Percentiles rank a stretch among this genome's conserved stretches.
phyloP scores from a whole-genome alignment of 2,113 vertebrate genomes.

The Rostratula benghalensis region DNA sequence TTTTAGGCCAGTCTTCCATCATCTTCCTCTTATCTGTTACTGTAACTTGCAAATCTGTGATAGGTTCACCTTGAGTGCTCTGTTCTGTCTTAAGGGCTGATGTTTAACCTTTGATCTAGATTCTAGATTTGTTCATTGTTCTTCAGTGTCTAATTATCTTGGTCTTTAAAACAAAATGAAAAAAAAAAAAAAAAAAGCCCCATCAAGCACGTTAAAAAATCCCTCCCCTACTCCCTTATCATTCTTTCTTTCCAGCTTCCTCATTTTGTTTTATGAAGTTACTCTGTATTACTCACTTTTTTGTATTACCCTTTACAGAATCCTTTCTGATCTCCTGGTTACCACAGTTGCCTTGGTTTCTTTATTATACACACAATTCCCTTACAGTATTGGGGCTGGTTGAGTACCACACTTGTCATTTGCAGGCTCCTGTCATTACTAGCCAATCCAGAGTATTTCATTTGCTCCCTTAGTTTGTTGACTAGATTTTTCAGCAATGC shows the following conservation, averaged over 20 bases:
- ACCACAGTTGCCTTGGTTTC: not conserved
- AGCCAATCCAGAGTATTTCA: not conserved
- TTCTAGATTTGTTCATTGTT: too few relatives aligned
- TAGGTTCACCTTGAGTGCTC: slow-evolving; percentile 18
- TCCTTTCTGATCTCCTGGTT: slow-evolving; percentile 22
- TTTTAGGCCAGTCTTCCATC: slow-evolving; percentile 1
- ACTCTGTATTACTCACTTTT: not conserved
- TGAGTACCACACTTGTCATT: not conserved
- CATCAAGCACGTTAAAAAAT: slow-evolving; percentile 27
- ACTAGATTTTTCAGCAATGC: not conserved
- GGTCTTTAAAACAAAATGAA: slow-evolving; percentile 6
- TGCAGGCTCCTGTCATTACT: slow-evolving; percentile 16
- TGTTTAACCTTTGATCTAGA: slow-evolving; percentile 63
- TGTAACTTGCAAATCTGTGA: not conserved
- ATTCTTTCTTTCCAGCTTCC: slow-evolving; percentile 1
- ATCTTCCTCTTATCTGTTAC: not conserved
- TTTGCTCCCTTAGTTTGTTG: slow-evolving; percentile 35
- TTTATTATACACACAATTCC: slow-evolving; percentile 8
- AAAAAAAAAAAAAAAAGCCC: not conserved
- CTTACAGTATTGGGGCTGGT: slow-evolving; percentile 13
- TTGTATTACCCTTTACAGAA: slow-evolving; percentile 14
- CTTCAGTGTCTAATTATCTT: slow-evolving; percentile 62
- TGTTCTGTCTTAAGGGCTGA: slow-evolving; percentile 33
- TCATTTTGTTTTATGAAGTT: slow-evolving; percentile 31
- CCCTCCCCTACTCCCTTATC: not conserved